A percentile compares a stretch with the other conserved stretches of the same genome.
phyloP scores from a whole-genome alignment of 1,140 invertebrate genomes.

The Notospermus geniculatus region DNA sequence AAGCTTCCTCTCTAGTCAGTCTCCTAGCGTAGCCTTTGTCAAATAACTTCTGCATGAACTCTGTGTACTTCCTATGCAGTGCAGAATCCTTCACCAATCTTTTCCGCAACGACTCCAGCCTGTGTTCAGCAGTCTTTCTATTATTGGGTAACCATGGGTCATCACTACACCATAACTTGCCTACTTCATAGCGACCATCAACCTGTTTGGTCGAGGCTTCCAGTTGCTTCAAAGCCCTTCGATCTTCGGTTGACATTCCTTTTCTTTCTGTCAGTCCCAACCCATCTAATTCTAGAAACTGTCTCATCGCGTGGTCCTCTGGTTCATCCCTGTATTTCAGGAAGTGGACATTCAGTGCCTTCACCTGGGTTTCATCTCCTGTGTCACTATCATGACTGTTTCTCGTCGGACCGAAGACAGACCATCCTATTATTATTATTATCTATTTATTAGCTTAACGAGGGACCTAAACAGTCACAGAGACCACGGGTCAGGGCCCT shows the following conservation, averaged over 20 bases:
- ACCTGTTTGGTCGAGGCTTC: background rate
- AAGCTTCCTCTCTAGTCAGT: background rate
- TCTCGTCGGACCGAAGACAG: background rate
- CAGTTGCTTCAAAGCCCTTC: background rate
- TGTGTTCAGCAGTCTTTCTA: background rate
- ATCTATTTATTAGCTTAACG: no score
- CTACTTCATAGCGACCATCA: background rate
- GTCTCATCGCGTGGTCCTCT: background rate
- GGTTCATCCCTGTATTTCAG: background rate
- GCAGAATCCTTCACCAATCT: background rate
- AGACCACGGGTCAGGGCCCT: no score
- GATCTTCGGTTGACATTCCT: background rate
- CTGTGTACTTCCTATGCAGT: background rate
- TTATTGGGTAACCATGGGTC: background rate
- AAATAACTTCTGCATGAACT: constrained; percentile 2
- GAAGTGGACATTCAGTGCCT: no score
- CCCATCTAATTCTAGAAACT: background rate
- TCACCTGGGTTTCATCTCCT: background rate
- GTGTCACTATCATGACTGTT: background rate
- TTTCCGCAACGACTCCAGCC: background rate
- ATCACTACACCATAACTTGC: background rate
- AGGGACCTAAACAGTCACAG: no score
- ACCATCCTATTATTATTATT: no score
- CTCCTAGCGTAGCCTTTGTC: background rate
- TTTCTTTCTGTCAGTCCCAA: background rate